Conservation (phyloP, 1,140 invertebrate species). For the Bombus impatiens region DNA sequence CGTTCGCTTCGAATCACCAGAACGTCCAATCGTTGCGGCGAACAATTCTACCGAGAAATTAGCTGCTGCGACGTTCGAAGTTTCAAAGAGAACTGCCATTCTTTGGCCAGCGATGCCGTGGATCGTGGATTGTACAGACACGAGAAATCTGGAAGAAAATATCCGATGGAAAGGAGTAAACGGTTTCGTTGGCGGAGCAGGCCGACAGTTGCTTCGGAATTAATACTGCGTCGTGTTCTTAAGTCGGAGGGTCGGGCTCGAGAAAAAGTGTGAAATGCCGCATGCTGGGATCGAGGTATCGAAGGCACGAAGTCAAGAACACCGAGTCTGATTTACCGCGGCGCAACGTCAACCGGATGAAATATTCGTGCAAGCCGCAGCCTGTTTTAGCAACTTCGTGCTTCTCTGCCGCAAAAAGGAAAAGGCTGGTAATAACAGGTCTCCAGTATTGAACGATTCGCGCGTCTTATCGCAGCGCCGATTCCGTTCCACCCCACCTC, state of each 20-base stretch:
- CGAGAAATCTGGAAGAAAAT: neutral
- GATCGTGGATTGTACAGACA: fast-evolving
- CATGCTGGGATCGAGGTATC: constrained; percentile 36
- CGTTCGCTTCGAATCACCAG: neutral
- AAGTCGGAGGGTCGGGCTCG: neutral
- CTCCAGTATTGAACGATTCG: constrained; percentile 53
- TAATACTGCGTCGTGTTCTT: neutral
- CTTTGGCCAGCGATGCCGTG: fast-evolving
- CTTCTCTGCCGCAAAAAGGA: constrained; percentile 18
- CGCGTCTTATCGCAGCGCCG: constrained; percentile 43
- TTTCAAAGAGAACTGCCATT: too few relatives aligned
- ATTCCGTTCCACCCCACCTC: constrained; percentile 27
- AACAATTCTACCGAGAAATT: neutral
- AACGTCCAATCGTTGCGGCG: too few relatives aligned
- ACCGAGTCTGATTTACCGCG: constrained; percentile 49
- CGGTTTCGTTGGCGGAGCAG: neutral
- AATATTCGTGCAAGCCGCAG: constrained; percentile 40
- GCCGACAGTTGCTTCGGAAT: neutral
- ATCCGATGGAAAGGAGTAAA: too few relatives aligned
- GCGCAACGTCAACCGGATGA: constrained; percentile 45
- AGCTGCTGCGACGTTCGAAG: neutral
- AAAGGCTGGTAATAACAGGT: constrained; percentile 49
- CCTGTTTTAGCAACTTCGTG: constrained; percentile 52
- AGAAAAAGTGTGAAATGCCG: constrained; percentile 21
- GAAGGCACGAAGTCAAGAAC: constrained; percentile 36